phyloP scores from a whole-genome alignment of 2,113 vertebrate genomes.

The Columbina picui region DNA sequence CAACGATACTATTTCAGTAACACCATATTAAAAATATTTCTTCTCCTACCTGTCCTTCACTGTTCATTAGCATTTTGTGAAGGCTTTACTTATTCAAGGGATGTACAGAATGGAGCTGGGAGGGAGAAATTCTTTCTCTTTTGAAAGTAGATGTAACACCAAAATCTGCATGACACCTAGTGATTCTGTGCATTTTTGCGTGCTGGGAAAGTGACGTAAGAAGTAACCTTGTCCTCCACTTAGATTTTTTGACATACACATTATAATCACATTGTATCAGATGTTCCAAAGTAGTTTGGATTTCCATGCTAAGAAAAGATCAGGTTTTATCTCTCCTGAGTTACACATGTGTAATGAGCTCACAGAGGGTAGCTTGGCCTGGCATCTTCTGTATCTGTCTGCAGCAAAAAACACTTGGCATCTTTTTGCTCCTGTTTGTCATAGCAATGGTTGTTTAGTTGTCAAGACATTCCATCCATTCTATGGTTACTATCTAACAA shows the following conservation, averaged over 20 bases:
- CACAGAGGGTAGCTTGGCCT: neutral
- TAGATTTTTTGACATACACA: neutral
- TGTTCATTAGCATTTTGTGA: neutral
- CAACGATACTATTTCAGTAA: neutral
- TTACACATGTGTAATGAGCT: neutral
- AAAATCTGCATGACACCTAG: neutral
- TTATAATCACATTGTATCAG: neutral
- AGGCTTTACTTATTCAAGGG: neutral
- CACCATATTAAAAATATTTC: neutral
- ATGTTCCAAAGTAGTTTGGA: neutral
- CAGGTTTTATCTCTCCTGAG: neutral
- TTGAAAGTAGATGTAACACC: neutral
- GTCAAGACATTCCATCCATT: neutral
- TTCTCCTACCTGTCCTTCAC: neutral
- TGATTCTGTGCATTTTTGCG: neutral
- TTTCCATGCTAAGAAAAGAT: neutral
- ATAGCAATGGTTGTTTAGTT: neutral
- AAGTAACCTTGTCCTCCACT: accelerated
- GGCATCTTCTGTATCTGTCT: neutral
- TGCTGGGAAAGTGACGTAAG: neutral
- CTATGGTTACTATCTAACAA: neutral
- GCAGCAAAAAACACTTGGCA: neutral
- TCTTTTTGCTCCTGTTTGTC: neutral
- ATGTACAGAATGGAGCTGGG: neutral
- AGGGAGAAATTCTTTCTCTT: neutral